Base-by-base conservation (phyloP, 2,888 invertebrate species). In the Sympetrum striolatum region DNA sequence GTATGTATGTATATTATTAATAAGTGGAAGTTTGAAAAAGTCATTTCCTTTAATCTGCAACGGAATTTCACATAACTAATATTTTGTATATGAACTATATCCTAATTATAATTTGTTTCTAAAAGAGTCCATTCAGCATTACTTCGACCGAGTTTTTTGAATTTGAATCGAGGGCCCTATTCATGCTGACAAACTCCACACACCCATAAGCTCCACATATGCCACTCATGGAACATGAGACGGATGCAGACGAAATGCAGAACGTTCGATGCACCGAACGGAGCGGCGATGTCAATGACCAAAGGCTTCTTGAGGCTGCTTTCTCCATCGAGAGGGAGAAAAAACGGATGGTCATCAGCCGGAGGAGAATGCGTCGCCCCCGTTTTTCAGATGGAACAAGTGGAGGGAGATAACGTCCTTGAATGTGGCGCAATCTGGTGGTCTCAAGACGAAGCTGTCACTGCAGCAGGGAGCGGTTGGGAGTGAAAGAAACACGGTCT, bases 331-430 rank as follows among this genome's bases (percentile, higher is more conserved):
- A 25, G 82, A 15, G 25, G 82, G 39, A 37, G 37, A 31, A 31
- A 37, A 18, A 80, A 35, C 37, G 80, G 80, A 25, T 14, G 31
- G 31, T 25, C 73, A 73, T 31, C 73, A 31, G 73, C 31, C 31
- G 73, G 31, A 31, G 73, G 73, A 73, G 31, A 73, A 73, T 31
- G 31, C 73, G 31, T 15, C 73, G 73, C 31, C 73, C 73, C 73
- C 73, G n/a, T 73, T 73, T 53, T 73, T 73, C 25, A 73, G 73
- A 73, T 73, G n/a, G 25, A 39, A 39, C 14, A 37, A 37, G 39
- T 31, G 80, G 37, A 39, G 80, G 80, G 39, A 18, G 82, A 82
- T 35, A 31, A n/a, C 82, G 82, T 25, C 86, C 86, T 86, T 86
- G 86, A 60, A 86, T 64, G 37, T 37, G 22, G 60, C 58, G 82